A percentile compares a stretch with the other conserved stretches of the same genome.
phyloP scores from a whole-genome alignment of 2,113 vertebrate genomes.

The Mionectes macconnelli region DNA sequence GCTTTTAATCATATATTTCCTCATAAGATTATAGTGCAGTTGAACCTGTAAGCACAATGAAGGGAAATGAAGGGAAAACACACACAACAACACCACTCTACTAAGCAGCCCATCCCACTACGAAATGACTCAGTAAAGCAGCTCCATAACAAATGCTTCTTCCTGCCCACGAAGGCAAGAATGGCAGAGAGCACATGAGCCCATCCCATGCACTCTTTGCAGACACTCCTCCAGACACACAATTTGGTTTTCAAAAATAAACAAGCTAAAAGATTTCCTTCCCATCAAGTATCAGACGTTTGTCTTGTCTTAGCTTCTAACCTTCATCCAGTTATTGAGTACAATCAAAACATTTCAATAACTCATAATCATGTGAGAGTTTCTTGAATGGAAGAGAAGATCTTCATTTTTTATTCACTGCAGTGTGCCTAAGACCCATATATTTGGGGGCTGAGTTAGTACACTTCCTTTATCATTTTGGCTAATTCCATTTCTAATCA shows the following conservation, averaged over 20 bases:
- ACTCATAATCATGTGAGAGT: background rate
- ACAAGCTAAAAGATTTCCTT: background rate
- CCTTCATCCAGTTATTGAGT: background rate
- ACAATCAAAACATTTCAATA: background rate
- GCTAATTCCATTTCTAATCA: background rate
- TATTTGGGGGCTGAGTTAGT: background rate
- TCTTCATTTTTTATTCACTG: background rate
- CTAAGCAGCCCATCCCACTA: background rate
- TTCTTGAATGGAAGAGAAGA: background rate
- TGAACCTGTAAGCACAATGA: background rate
- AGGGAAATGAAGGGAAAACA: background rate
- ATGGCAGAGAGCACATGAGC: background rate
- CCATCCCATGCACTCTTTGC: background rate
- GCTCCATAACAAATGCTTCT: background rate
- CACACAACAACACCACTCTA: background rate
- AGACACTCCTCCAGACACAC: background rate
- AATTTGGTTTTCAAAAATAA: background rate
- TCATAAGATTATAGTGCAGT: background rate
- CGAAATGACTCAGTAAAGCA: constrained; percentile 33
- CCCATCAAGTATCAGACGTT: background rate
- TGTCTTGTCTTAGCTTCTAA: background rate
- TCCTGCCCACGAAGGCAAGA: background rate
- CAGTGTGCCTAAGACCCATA: background rate
- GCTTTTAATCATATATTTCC: background rate
- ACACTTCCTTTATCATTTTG: background rate